Conservation (phyloP, 2,797 vertebrate genomes). For the Danionella dracula region DNA sequence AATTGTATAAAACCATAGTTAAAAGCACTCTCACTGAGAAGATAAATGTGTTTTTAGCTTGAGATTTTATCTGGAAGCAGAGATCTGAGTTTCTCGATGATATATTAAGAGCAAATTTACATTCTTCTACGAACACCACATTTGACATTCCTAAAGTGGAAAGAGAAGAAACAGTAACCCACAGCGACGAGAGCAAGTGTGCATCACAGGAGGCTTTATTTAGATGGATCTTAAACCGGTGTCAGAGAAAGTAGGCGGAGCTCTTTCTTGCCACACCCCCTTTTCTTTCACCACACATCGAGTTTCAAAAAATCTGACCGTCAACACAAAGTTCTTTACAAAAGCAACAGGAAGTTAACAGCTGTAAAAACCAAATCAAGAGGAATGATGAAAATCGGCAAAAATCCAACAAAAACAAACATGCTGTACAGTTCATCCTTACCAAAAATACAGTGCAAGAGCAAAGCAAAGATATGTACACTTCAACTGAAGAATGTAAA, state of each 20-base stretch:
- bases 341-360: constrained; percentile 50
- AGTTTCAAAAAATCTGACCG: constrained; percentile 58
- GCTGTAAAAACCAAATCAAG: constrained; percentile 42
- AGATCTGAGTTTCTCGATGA: no score
- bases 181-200: no score
- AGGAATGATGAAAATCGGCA: constrained; percentile 53
- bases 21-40: no score
- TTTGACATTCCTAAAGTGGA: no score
- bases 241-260: constrained; percentile 23
- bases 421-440: constrained; percentile 61
- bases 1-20: no score
- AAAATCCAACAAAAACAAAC: constrained; percentile 52
- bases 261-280: constrained; percentile 3
- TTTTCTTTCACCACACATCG: constrained; percentile 49
- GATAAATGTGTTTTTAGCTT: no score
- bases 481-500: constrained; percentile 42
- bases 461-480: constrained; percentile 43
- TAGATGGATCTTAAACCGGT: constrained; percentile 40
- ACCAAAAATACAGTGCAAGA: constrained; percentile 40
- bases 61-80: no score
- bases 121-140: no score
- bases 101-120: no score
- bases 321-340: constrained; percentile 76
- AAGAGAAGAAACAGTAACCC: no score
- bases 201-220: constrained; percentile 59